Percentiles rank a stretch among this genome's conserved stretches.
These are phyloP conservation scores for Potamilus streckersoni DNA, from an alignment of 1,140 invertebrate genomes.

Conservation along the genomic window DNA sequence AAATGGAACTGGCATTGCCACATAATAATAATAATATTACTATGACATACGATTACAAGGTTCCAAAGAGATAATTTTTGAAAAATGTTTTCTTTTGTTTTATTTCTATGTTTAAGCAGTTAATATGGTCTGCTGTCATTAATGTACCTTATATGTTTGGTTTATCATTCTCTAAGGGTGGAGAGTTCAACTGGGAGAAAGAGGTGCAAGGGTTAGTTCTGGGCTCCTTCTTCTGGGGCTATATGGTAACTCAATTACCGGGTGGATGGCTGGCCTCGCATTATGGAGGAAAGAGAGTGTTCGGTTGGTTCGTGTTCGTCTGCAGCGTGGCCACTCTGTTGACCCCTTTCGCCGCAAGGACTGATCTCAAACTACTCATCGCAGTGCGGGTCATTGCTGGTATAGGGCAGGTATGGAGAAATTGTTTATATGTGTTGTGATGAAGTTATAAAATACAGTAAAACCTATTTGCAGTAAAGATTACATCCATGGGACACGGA, in stretches of 20 bases:
- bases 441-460: too few species aligned
- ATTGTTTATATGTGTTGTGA: too few species aligned
- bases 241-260: slow-evolving; percentile 73
- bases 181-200: slow-evolving; percentile 60
- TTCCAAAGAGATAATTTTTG: too few species aligned
- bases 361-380: slow-evolving; percentile 3
- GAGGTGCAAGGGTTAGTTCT: slow-evolving; percentile 61
- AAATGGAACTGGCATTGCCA: too few species aligned
- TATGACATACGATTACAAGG: too few species aligned
- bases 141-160: too few species aligned
- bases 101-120: too few species aligned
- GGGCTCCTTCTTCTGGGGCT: slow-evolving; percentile 66
- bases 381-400: slow-evolving; percentile 18
- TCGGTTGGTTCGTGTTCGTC: slow-evolving; percentile 83
- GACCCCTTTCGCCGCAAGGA: slow-evolving; percentile 79
- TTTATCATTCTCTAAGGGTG: slow-evolving; percentile 34
- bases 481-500: too few species aligned
- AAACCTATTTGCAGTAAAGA: too few species aligned
- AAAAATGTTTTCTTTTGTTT: too few species aligned
- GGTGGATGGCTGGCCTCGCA: slow-evolving; percentile 81
- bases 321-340: slow-evolving; percentile 84
- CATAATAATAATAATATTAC: too few species aligned
- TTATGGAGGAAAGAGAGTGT: slow-evolving; percentile 82
- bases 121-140: too few species aligned
- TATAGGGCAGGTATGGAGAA: slow-evolving; percentile 7